Evolutionary conservation across 2,113 vertebrate genomes (phyloP).

Genomic region (Vanacampus margaritifer): DNA sequence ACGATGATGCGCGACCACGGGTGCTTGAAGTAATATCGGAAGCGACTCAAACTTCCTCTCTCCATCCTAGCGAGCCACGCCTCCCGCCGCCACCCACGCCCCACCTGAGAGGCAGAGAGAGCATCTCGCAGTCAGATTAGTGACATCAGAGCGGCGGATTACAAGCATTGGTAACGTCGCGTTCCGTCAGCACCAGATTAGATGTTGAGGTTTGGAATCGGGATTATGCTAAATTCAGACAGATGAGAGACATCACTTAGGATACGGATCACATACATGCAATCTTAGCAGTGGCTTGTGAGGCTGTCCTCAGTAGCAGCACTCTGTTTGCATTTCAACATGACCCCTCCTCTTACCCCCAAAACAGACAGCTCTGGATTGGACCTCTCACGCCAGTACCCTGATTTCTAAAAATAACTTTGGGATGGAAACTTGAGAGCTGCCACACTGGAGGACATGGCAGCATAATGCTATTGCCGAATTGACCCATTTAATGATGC

Average conservation of each 20-base stretch:
- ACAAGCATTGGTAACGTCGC: constrained; percentile 31
- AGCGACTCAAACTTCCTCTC: constrained; percentile 79
- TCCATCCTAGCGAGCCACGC: constrained; percentile 79
- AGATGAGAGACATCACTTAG: background rate
- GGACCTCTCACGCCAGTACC: constrained; percentile 22
- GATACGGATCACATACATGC: constrained; percentile 7
- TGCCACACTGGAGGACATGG: constrained; percentile 17
- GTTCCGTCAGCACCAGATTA: constrained; percentile 38
- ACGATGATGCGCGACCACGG: constrained; percentile 93
- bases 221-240: constrained; percentile 44
- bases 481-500: background rate
- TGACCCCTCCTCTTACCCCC: background rate
- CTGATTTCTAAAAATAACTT: constrained; percentile 57
- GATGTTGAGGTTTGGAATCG: constrained; percentile 35
- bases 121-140: constrained; percentile 40
- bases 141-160: constrained; percentile 45
- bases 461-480: background rate
- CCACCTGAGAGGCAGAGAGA: constrained; percentile 67
- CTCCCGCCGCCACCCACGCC: constrained; percentile 36
- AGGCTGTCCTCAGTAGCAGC: background rate
- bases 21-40: constrained; percentile 98
- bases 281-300: background rate
- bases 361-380: constrained; percentile 14
- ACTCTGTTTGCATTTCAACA: constrained; percentile 13
- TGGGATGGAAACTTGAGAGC: constrained; percentile 33